phyloP scores from a whole-genome alignment of 2,888 invertebrate genomes.

The Ectobius pallidus region DNA sequence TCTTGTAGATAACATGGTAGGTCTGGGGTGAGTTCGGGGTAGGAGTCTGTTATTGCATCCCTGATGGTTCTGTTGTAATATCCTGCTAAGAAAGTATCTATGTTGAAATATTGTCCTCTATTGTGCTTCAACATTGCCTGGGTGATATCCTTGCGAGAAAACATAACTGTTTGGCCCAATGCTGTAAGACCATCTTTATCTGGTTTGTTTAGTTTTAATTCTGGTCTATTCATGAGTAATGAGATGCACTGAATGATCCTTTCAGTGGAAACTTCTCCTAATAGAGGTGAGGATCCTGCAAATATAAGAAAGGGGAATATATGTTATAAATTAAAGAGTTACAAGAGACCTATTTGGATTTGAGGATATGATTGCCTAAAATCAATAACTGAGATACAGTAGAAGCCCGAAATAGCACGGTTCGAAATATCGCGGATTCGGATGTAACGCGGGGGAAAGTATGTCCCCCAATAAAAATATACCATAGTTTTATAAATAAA shows the following conservation, averaged over 20 bases:
- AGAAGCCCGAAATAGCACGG: too few relatives aligned
- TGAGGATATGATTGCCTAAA: too few relatives aligned
- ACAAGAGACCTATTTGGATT: too few relatives aligned
- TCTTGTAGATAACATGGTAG: neutral
- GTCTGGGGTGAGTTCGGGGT: neutral
- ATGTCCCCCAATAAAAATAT: too few relatives aligned
- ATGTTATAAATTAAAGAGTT: too few relatives aligned
- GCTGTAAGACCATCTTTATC: conserved; percentile 23
- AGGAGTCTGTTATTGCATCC: neutral
- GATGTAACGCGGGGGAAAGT: too few relatives aligned
- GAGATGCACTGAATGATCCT: conserved; percentile 11
- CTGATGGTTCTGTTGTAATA: conserved; percentile 9
- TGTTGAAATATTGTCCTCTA: neutral
- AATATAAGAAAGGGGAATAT: neutral
- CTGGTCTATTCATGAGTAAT: neutral
- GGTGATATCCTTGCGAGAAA: neutral
- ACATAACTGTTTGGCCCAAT: neutral
- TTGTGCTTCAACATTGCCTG: neutral
- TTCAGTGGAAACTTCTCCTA: neutral
- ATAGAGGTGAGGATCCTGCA: neutral
- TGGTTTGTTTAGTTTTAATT: conserved; percentile 1
- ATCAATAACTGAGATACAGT: too few relatives aligned
- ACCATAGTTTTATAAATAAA: too few relatives aligned
- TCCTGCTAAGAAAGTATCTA: conserved; percentile 10
- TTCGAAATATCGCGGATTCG: too few relatives aligned